Base-by-base conservation (phyloP, 2,888 invertebrate genomes). In the Synanthedon myopaeformis region DNA sequence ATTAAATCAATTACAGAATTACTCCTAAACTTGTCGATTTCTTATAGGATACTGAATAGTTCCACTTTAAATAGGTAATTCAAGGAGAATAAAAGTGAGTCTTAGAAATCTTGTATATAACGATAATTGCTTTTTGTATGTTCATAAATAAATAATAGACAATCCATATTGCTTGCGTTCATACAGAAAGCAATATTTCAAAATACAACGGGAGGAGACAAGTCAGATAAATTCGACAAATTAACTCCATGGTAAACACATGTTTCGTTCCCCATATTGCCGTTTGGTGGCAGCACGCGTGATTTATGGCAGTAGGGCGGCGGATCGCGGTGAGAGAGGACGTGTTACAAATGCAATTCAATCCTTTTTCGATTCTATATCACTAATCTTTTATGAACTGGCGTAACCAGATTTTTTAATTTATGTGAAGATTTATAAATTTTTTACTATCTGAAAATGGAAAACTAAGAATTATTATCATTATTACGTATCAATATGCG, bases 231-330 rank as follows among this genome's bases (percentile, higher is more conserved):
- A 86, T 84, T 82, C 82, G 77, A 82, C 86, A 86, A 87, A 87
- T 87, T 87, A 87, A 86, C 86, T 82, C 74, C 77, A 77, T 72
- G 74, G 86, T 84, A 85, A 85, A 87, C 86, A 87, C 84, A 81
- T 85, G 86, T 86, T 85, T 81, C 75, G 75, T 77, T 74, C 80
- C 82, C 82, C 79, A 85, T 84, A 85, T 84, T 84, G 81, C 77
- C 80, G 81, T 69, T 68, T 75, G 82, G 80, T 74, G 81, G 84
- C 84, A 79, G 78, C 82, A 77, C 78, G 61, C 69, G 69, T 84
- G 86, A 87, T 87, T 87, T 87, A 87, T 85, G 61, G 73, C 73
- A 73, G 59, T 66, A 72, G 83, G 80, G 80, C 68, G 74, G 59
- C 54, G 64, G 59, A 61, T 59, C 58, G 67, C 70, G 70, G 59